Percentiles rank a stretch among this genome's conserved stretches.
phyloP scores from a whole-genome alignment of 2,888 invertebrate species.

The Cenopis cana region DNA sequence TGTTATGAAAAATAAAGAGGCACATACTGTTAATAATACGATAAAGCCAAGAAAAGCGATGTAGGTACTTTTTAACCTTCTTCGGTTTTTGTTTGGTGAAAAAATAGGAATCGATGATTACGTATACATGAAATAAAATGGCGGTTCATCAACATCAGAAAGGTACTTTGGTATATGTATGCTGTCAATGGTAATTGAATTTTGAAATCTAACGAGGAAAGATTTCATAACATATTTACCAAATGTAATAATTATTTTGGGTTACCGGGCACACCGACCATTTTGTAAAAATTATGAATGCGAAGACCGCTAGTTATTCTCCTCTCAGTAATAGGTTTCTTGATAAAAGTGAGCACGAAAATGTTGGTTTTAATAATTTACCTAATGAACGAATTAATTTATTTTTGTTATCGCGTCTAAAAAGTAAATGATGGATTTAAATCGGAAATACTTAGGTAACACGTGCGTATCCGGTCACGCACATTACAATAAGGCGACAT shows the following conservation, averaged over 20 bases:
- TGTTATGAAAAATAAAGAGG: constrained; percentile 45
- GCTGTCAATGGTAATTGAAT: background rate
- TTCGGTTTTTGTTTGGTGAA: constrained; percentile 4
- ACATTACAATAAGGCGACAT: constrained; percentile 6
- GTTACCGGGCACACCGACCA: background rate
- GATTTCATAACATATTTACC: background rate
- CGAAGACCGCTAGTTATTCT: background rate
- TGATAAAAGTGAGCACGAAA: background rate
- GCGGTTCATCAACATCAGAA: background rate
- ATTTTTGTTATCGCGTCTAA: constrained; percentile 6
- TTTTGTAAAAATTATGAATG: background rate
- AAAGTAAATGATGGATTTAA: constrained; percentile 23
- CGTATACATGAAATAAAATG: background rate
- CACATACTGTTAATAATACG: constrained; percentile 26
- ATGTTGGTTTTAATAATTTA: background rate
- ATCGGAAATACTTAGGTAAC: constrained; percentile 22
- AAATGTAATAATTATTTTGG: background rate
- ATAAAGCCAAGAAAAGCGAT: constrained; percentile 19
- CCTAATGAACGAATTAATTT: background rate
- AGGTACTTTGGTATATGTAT: background rate
- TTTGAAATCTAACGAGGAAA: background rate
- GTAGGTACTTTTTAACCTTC: constrained; percentile 6
- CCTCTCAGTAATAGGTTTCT: background rate
- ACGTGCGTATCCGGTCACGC: constrained; percentile 27
- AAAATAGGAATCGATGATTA: constrained; percentile 19